Conservation (phyloP, 2,888 invertebrate species). For the Slavum lentiscoides region DNA sequence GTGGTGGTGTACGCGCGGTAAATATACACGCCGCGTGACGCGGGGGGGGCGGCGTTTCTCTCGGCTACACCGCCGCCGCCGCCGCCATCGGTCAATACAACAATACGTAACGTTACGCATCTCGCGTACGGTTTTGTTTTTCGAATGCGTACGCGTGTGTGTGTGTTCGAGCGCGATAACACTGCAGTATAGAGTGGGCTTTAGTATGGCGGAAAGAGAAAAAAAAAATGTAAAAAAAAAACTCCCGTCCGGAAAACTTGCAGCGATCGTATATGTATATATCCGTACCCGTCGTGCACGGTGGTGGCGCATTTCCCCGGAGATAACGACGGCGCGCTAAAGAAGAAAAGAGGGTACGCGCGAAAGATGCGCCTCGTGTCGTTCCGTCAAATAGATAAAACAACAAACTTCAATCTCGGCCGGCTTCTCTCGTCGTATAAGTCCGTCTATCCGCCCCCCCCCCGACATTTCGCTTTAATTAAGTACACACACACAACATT, state of each 20-base stretch:
- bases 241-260: too few species aligned
- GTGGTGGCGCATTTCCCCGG: constrained; percentile 9
- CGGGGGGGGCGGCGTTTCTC: background rate
- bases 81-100: background rate
- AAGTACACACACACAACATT: constrained; percentile 5
- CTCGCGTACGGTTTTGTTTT: background rate
- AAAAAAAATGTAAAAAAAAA: too few species aligned
- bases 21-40: background rate
- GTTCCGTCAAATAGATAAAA: constrained; percentile 32
- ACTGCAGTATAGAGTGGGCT: too few species aligned
- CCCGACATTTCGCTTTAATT: constrained; percentile 34
- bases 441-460: too few species aligned
- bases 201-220: too few species aligned
- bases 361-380: background rate
- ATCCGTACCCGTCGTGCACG: too few species aligned
- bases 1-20: background rate
- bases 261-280: background rate
- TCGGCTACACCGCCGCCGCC: too few species aligned
- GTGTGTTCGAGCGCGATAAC: too few species aligned
- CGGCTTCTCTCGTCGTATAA: background rate
- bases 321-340: constrained; percentile 17
- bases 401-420: constrained; percentile 45
- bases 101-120: too few species aligned
- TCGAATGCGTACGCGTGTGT: background rate
- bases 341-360: background rate